Base-by-base conservation (phyloP, 2,888 invertebrate species). In the Sturmia bella region DNA sequence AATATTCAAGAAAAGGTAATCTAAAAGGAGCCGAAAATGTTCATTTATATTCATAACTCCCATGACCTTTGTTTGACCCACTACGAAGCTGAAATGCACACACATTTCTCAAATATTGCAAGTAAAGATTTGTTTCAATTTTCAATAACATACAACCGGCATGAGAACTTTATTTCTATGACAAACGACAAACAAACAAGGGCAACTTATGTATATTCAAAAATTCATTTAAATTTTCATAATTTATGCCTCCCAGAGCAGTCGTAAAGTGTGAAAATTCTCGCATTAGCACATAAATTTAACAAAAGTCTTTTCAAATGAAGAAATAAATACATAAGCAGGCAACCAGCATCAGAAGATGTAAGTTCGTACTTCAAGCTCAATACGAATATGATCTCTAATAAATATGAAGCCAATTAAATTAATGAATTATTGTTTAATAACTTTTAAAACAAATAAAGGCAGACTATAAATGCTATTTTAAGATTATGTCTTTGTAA, bases 191-290 rank as follows among this genome's bases (percentile, higher is more conserved):
- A 15, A 39, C 21, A 61, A 27, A 48, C 27, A 45, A 15, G 1
- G 48, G 32, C 32, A 19, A 61, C 45, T 13, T 32, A 32, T 45
- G 61, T 69, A 56, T 39, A 68, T 87, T 86, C 84, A 85, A 85
- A 82, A 86, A 88, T 88, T 87, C 85, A 87, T 88, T 88, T 87
- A 86, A 85, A 86, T 86, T 86, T 88, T 86, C 86, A 87, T 88
- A 87, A 88, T 86, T 87, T 88, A 88, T 87, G 84, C 85, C 78
- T 87, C 88, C 88, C 88, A 82, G 59, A 84, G 85, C 87, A 87
- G 85, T 84, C 87, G 87, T 88, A 88, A 88, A 88, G 85, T 85
- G 86, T 66, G 74, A 78, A 70, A 59, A 45, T 45, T 13, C 6
- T 45, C 21, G 43, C 50, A 54, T 19, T 4, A 50, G 7, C 3